A percentile compares a stretch with the other conserved stretches of the same genome.
These are phyloP conservation scores for Zeuzera pyrina DNA, from an alignment of 2,888 invertebrate species.

Conservation along the genomic window DNA sequence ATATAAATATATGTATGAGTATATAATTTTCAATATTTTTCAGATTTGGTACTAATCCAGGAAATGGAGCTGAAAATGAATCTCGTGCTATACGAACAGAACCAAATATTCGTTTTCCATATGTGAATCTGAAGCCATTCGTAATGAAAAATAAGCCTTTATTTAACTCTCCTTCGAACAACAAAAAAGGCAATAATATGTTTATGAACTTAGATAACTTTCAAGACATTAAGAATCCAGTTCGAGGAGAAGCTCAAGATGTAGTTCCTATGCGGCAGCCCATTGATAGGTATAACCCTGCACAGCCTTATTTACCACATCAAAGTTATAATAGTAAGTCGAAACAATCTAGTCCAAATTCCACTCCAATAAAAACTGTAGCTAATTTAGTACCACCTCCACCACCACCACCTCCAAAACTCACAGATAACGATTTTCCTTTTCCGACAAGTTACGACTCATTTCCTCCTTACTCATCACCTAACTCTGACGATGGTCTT, in stretches of 20 bases:
- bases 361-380: constrained; percentile 29
- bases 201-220: constrained; percentile 50
- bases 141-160: constrained; percentile 47
- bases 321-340: constrained; percentile 41
- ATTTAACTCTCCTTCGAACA: constrained; percentile 26
- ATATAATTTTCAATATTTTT: constrained; percentile 4
- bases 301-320: constrained; percentile 58
- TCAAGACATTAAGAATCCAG: constrained; percentile 43
- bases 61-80: constrained; percentile 58
- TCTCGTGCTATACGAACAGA: constrained; percentile 61
- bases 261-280: constrained; percentile 29
- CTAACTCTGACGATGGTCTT: constrained; percentile 4
- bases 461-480: constrained; percentile 52
- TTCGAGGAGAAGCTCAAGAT: constrained; percentile 60
- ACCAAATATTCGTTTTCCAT: constrained; percentile 53
- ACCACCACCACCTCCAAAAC: constrained; percentile 39
- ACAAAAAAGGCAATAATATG: constrained; percentile 45
- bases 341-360: constrained; percentile 34
- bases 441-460: constrained; percentile 50
- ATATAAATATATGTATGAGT: background rate
- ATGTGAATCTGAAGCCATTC: constrained; percentile 58
- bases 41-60: constrained; percentile 54
- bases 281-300: constrained; percentile 65
- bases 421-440: constrained; percentile 43
- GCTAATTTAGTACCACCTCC: constrained; percentile 51